These are phyloP conservation scores for Catocala fraxini DNA, from an alignment of 2,888 invertebrate species.

Conservation along the genomic window DNA sequence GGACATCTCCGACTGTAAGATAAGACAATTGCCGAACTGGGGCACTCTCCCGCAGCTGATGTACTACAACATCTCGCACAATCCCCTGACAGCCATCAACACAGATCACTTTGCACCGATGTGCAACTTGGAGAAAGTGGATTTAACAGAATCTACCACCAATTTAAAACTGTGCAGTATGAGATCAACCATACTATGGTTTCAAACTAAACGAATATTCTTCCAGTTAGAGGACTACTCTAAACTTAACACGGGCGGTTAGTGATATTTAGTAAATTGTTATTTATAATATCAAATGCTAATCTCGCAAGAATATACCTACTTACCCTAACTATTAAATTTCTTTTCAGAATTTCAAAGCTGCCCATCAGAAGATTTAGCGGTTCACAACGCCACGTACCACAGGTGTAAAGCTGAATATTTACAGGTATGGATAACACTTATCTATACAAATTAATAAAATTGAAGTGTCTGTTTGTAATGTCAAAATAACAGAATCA, in stretches of 20 bases:
- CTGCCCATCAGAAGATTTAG: slow-evolving; percentile 65
- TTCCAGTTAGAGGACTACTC: slow-evolving; percentile 75
- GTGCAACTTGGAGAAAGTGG: slow-evolving; percentile 88
- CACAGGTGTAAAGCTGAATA: slow-evolving; percentile 69
- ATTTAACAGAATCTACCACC: slow-evolving; percentile 76
- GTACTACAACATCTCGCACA: slow-evolving; percentile 89
- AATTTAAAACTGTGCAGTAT: slow-evolving; percentile 67
- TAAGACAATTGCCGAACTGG: slow-evolving; percentile 88
- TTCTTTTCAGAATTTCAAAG: slow-evolving; percentile 72
- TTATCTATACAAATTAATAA: too few species aligned
- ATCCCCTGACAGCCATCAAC: slow-evolving; percentile 80
- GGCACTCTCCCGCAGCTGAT: slow-evolving; percentile 87
- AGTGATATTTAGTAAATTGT: slow-evolving; percentile 21
- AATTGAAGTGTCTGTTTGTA: too few species aligned
- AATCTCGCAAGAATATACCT: too few species aligned
- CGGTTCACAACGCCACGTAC: slow-evolving; percentile 67
- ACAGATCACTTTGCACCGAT: slow-evolving; percentile 87
- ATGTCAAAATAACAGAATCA: too few species aligned
- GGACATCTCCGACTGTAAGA: slow-evolving; percentile 88
- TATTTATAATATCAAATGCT: too few species aligned
- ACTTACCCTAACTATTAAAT: neutral
- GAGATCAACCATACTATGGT: slow-evolving; percentile 72
- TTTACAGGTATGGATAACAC: slow-evolving; percentile 60
- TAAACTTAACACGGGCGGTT: slow-evolving; percentile 74
- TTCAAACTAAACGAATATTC: slow-evolving; percentile 68